Conservation (phyloP, 2,113 vertebrate genomes). For the Heterotis niloticus region DNA sequence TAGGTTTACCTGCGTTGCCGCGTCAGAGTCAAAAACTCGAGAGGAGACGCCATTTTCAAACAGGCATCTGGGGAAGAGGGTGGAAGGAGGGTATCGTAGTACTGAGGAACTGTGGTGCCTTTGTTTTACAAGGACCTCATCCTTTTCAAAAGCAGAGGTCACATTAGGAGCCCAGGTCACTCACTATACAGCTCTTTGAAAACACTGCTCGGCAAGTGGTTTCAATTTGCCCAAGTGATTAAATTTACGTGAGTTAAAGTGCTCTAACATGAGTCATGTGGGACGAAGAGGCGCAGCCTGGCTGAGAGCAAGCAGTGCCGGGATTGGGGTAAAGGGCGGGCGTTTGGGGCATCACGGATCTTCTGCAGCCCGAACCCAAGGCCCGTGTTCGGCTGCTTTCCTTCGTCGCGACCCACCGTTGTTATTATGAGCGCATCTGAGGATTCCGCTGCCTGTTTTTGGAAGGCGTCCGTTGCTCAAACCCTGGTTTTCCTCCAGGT, state of each 20-base stretch:
- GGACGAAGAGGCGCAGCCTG: slow-evolving; percentile 72
- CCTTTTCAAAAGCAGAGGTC: slow-evolving; percentile 62
- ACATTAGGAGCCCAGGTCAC: slow-evolving; percentile 62
- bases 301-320: slow-evolving; percentile 44
- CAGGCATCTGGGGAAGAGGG: background rate
- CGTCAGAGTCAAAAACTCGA: background rate
- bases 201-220: slow-evolving; percentile 76
- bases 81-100: background rate
- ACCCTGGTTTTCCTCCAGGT: too few relatives aligned
- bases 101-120: background rate
- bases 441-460: too few relatives aligned
- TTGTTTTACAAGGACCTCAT: slow-evolving; percentile 1
- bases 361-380: slow-evolving; percentile 43
- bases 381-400: slow-evolving; percentile 27
- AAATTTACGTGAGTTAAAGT: slow-evolving; percentile 80
- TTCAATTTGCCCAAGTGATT: slow-evolving; percentile 92
- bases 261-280: slow-evolving; percentile 81
- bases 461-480: too few relatives aligned
- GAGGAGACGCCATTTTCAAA: background rate
- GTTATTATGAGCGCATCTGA: too few relatives aligned
- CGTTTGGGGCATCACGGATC: background rate
- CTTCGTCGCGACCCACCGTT: too few relatives aligned
- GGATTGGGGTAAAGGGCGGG: background rate
- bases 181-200: slow-evolving; percentile 73
- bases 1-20: too few relatives aligned